Base-by-base conservation (phyloP, 2,888 invertebrate species). In the Noctua fimbriata region DNA sequence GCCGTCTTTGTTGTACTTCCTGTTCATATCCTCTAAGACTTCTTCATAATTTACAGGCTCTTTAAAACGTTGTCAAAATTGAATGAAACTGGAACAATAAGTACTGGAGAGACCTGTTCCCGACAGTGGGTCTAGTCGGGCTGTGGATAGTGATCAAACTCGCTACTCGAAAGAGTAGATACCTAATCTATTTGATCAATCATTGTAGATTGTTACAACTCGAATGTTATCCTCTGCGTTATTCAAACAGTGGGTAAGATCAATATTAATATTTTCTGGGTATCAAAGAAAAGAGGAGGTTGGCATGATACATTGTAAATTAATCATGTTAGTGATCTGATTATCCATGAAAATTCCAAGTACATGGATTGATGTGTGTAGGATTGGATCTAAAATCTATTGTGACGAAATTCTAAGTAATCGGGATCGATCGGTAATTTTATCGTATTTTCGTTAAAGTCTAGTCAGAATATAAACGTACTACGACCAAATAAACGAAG, bases 51-150 rank as follows among this genome's bases (percentile, higher is more conserved):
- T 41, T 18, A 32, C 28, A 0, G 21, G 21, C 18, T 32, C 32
- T 32, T 32, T 63, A 21, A 32, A 10, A 63, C 10, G 16, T n/a
- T n/a, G n/a, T 60, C 60, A 28, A 14, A 32, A 24, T 49, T 24
- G 1, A 52, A 28, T 60, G 21, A 9, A 14, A 49, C 6, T 24
- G 24, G 5, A 7, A 14, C 7, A 10, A 9, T 9, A 63, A 18
- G 21, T 1, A 63, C 4, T 21, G 10, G 4, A 63, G 18, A 18
- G 4, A 4, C 1, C 32, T 28, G 3, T 16, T 3, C 21, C 14
- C 16, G 2, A 7, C 0, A 47, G 1, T 9, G 14, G 9, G 1
- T 49, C 4, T 47, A 36, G 12, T 32, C 28, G 2, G 18, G 0
- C 18, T n/a, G n/a, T 52, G 58, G 4, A 5, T n/a, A 10, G 21